Percentiles rank a stretch among this genome's conserved stretches.
phyloP scores from a whole-genome alignment of 2,797 vertebrate genomes.

The Neopelma chrysocephalum region DNA sequence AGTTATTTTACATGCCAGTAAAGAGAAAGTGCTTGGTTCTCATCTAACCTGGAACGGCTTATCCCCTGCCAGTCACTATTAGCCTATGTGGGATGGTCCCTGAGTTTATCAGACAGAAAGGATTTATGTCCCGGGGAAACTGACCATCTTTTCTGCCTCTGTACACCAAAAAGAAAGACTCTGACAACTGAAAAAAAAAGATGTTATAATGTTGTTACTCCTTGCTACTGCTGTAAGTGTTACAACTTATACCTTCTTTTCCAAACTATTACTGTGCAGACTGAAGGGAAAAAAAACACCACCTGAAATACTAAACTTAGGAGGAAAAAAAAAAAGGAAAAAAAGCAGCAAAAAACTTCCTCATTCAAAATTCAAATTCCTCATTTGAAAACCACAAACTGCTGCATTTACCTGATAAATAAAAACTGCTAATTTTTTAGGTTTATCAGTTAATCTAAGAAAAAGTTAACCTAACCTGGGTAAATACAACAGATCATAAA shows the following conservation, averaged over 20 bases:
- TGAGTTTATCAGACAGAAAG: constrained; percentile 14
- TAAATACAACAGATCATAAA: background rate
- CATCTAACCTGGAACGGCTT: background rate
- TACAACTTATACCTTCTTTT: background rate
- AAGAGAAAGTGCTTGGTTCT: constrained; percentile 16
- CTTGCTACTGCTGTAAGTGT: background rate
- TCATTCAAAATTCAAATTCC: background rate
- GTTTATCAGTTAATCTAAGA: background rate
- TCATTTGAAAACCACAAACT: background rate
- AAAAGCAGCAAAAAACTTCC: background rate
- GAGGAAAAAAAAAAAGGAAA: rapidly evolving
- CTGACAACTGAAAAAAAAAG: background rate
- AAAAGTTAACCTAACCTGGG: background rate
- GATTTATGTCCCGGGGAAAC: background rate
- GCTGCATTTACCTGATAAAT: background rate
- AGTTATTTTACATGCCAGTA: constrained; percentile 38
- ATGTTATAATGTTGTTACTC: background rate
- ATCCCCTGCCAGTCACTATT: constrained; percentile 21
- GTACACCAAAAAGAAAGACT: background rate
- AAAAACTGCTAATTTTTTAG: background rate
- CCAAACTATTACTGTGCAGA: background rate
- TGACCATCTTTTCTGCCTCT: background rate
- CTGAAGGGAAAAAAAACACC: background rate
- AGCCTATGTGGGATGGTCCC: background rate
- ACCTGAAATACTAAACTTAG: background rate